Evolutionary conservation across 2,888 invertebrate species (phyloP), one percentile per base, ranked within the genome.

Genomic region (Leuctra nigra): DNA sequence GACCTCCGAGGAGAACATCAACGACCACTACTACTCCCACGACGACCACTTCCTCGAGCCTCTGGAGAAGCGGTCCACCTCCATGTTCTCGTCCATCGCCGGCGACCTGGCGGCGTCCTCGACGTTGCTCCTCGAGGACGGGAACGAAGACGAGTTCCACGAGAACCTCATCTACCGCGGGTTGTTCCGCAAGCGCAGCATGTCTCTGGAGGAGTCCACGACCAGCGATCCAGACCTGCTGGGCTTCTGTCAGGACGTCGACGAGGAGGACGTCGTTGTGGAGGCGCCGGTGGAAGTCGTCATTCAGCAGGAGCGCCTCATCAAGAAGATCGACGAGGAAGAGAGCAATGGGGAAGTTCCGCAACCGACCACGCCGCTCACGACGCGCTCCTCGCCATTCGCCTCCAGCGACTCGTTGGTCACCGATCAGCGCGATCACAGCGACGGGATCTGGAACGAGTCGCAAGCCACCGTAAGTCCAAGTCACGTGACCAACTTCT

Each of bases 381-480:
- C 58, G 9, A 52, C 52, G 18, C 52, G 48, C 63, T 59, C 59
- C 58, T 86, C 87, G 4, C 84, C 86, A 6, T 89, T 88, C 71
- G 88, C 87, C 48, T 91, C 90, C 29, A 88, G 84, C 65, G 90
- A 91, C 71, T 91, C 90, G 11, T 73, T 91, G 61, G 83, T 86
- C n/a, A 87, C 87, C 64, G 89, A 89, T 68, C 74, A 78, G 52
- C 86, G 82, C 13, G 91, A 91, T 70, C 89, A 90, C 70, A 90
- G 90, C 47, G 91, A 91, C 68, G 87, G 88, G 52, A 83, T 88
- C 67, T 91, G 91, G 90, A 91, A 91, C 72, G 91, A 91, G 74
- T 91, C 91, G 11, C 91, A 91, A 74, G 84, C 86, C 7, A 91
- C 90, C 1, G 87, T 91, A 20, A 58, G 54, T 53, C 36, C 16